Conservation (phyloP, 2,888 invertebrate species). For the Bombylius discolor region DNA sequence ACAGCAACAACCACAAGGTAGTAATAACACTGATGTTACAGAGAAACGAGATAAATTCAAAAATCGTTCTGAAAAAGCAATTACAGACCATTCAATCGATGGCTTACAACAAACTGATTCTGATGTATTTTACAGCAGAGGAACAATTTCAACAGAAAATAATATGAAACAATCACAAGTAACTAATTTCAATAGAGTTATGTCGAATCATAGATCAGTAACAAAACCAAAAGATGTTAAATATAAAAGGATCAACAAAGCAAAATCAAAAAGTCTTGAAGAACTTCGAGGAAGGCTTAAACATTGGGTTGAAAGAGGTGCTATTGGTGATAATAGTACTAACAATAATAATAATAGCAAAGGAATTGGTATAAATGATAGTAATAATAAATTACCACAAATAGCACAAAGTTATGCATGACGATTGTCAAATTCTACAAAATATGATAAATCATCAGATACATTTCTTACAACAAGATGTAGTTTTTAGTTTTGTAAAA, state of each 20-base stretch:
- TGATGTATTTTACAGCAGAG: too few species aligned
- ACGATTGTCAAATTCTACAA: slow-evolving; percentile 25
- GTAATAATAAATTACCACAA: slow-evolving; percentile 27
- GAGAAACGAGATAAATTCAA: slow-evolving; percentile 40
- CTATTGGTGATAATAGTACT: not conserved
- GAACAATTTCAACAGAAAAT: not conserved
- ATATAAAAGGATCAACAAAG: slow-evolving; percentile 81
- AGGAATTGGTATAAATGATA: slow-evolving; percentile 17
- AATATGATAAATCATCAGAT: not conserved
- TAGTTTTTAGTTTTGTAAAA: too few species aligned
- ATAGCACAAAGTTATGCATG: slow-evolving; percentile 48
- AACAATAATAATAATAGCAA: not conserved
- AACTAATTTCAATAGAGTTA: slow-evolving; percentile 69
- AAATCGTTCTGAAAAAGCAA: slow-evolving; percentile 34
- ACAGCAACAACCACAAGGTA: slow-evolving; percentile 11
- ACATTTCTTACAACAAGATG: too few species aligned
- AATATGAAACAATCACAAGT: slow-evolving; percentile 40
- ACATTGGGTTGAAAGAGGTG: slow-evolving; percentile 73
- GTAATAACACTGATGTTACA: slow-evolving; percentile 40
- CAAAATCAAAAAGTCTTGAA: slow-evolving; percentile 78
- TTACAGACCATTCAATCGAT: slow-evolving; percentile 31
- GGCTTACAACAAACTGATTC: slow-evolving; percentile 20
- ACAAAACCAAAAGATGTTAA: slow-evolving; percentile 85
- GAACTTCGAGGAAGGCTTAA: slow-evolving; percentile 69
- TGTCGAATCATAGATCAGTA: slow-evolving; percentile 81